Conservation (phyloP, 2,888 invertebrate species). For the Philhelius pedissequus region DNA sequence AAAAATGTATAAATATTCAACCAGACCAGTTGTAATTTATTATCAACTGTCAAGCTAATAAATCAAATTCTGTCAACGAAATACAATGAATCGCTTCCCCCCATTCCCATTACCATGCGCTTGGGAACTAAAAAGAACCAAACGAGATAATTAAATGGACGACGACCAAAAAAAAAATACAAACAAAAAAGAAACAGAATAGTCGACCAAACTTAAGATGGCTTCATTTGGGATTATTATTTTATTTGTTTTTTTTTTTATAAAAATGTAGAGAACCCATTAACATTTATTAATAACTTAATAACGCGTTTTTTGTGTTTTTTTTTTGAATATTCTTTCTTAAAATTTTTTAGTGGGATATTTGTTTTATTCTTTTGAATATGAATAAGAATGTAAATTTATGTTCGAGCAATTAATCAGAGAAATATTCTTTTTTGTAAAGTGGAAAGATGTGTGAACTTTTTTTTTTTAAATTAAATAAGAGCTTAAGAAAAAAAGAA, state of each 20-base stretch:
- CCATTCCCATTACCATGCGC: background rate
- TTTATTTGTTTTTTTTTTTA: conserved; percentile 23
- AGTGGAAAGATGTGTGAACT: background rate
- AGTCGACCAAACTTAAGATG: conserved; percentile 54
- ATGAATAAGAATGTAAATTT: conserved; percentile 9
- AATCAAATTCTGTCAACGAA: conserved; percentile 61
- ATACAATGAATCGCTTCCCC: conserved; percentile 39
- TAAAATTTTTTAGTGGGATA: background rate
- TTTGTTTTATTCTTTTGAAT: background rate
- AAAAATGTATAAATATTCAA: conserved; percentile 16
- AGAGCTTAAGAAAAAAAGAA: background rate
- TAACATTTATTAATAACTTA: conserved; percentile 63
- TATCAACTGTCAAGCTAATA: conserved; percentile 48
- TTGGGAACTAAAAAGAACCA: conserved; percentile 23
- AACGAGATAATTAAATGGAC: conserved; percentile 62
- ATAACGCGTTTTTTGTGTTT: conserved; percentile 36
- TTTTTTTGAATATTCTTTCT: background rate
- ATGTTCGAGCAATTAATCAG: conserved; percentile 44
- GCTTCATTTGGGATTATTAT: conserved; percentile 59
- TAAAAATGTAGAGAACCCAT: conserved; percentile 48
- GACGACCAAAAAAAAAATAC: background rate
- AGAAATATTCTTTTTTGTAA: conserved; percentile 1
- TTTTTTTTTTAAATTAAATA: background rate
- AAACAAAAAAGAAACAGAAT: background rate
- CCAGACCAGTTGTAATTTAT: conserved; percentile 56